Percentiles rank a stretch among this genome's conserved stretches.
phyloP scores from a whole-genome alignment of 2,797 vertebrate genomes.

The Protosalanx chinensis region DNA sequence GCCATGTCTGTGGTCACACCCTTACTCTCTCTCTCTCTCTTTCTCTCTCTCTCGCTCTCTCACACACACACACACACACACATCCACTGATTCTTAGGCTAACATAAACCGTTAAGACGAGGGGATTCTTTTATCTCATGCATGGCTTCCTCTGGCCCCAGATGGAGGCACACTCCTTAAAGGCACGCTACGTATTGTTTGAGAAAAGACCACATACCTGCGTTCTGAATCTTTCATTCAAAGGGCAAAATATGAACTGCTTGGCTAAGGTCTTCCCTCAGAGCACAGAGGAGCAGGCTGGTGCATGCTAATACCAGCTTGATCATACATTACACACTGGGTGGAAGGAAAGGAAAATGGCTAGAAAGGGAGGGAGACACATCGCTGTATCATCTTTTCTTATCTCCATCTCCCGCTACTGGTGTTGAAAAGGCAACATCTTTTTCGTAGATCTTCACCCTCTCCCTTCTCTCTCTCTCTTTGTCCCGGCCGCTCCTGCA shows the following conservation, averaged over 20 bases:
- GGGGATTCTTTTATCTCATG: slow-evolving; percentile 50
- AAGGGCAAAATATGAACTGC: slow-evolving; percentile 61
- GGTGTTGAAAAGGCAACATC: background rate
- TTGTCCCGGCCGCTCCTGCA: slow-evolving; percentile 20
- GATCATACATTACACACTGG: slow-evolving; percentile 9
- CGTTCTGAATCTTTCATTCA: slow-evolving; percentile 73
- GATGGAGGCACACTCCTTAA: slow-evolving; percentile 60
- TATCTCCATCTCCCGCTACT: background rate
- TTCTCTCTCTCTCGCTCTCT: background rate
- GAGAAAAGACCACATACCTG: slow-evolving; percentile 67
- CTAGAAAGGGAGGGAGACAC: slow-evolving; percentile 5
- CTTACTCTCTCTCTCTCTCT: slow-evolving; percentile 1
- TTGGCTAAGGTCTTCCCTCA: slow-evolving; percentile 40
- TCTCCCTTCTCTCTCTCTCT: background rate
- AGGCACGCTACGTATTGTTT: slow-evolving; percentile 64
- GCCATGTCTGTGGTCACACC: slow-evolving; percentile 23
- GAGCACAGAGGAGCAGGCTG: slow-evolving; percentile 40
- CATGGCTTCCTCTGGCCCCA: slow-evolving; percentile 51
- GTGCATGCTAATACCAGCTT: slow-evolving; percentile 56
- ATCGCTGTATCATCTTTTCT: slow-evolving; percentile 20
- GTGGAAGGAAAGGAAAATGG: background rate
- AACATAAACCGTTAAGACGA: slow-evolving; percentile 55
- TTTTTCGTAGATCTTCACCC: background rate
- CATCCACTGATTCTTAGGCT: slow-evolving; percentile 27
- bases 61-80: too few species aligned